Evolutionary conservation across 1,140 invertebrate genomes (phyloP).

Genomic region (Druon quercuslanigerum): DNA sequence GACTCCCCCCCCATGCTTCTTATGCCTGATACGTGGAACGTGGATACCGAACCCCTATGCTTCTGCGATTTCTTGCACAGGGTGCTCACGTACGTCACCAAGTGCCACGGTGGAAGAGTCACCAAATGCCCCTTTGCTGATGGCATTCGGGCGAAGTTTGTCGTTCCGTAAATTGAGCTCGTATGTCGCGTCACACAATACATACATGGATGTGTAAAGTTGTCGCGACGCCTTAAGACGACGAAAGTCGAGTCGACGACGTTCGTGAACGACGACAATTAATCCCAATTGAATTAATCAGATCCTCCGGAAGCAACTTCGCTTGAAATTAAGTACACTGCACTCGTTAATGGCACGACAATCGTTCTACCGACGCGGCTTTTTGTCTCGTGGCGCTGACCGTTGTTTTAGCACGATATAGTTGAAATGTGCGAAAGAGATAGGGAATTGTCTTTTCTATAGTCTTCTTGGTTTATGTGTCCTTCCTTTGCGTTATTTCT

Average conservation of each 20-base stretch:
- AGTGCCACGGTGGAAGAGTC: neutral
- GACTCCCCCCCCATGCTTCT: constrained; percentile 34
- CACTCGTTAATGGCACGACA: constrained; percentile 6
- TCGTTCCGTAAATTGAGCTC: constrained; percentile 20
- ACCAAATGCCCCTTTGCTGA: neutral
- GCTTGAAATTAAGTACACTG: constrained; percentile 21
- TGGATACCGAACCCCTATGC: neutral
- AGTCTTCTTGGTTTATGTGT: no score
- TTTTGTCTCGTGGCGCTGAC: neutral
- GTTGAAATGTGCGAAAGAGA: neutral
- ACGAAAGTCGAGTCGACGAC: neutral
- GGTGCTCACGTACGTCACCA: constrained; percentile 7
- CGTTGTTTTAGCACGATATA: neutral
- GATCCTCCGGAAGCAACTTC: constrained; percentile 8
- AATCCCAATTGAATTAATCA: constrained; percentile 37
- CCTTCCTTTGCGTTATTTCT: neutral
- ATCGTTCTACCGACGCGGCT: neutral
- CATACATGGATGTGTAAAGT: no score
- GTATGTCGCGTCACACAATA: neutral
- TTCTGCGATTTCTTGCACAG: neutral
- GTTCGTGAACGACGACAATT: constrained; percentile 27
- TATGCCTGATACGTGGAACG: constrained; percentile 36
- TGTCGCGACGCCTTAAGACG: no score
- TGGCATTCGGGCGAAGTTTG: neutral
- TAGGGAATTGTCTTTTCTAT: constrained; percentile 3